Percentiles rank a stretch among this genome's conserved stretches.
phyloP scores from a whole-genome alignment of 2,113 vertebrate genomes.

The Psilopogon haemacephalus region DNA sequence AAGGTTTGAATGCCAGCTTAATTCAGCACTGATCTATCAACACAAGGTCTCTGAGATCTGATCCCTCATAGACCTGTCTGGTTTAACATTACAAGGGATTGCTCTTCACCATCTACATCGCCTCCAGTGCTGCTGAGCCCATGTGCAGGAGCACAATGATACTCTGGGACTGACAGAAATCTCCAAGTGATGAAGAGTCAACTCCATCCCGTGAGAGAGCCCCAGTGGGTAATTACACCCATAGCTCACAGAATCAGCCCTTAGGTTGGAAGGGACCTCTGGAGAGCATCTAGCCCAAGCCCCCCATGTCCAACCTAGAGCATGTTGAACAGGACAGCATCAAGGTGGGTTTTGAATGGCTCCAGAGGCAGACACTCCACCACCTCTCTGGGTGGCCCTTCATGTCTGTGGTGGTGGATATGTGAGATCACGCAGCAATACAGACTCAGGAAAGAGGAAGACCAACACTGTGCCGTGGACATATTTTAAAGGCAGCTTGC shows the following conservation, averaged over 20 bases:
- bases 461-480: no score
- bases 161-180: background rate
- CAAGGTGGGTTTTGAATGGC: no score
- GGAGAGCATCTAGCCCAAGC: no score
- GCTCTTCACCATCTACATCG: background rate
- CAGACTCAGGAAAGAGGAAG: background rate
- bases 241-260: background rate
- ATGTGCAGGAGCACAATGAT: accelerated
- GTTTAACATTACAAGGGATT: background rate
- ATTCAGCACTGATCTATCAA: background rate
- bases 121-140: background rate
- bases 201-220: background rate
- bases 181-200: background rate
- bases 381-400: background rate
- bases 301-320: no score
- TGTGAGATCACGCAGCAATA: background rate
- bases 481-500: background rate
- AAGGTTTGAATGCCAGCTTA: background rate
- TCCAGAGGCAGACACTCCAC: no score
- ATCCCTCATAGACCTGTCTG: background rate
- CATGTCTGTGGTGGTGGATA: background rate
- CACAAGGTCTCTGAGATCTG: background rate
- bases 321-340: no score
- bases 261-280: no score
- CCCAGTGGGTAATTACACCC: background rate